Conservation (phyloP, 1,140 invertebrate species). For the Drosophila seguyi region DNA sequence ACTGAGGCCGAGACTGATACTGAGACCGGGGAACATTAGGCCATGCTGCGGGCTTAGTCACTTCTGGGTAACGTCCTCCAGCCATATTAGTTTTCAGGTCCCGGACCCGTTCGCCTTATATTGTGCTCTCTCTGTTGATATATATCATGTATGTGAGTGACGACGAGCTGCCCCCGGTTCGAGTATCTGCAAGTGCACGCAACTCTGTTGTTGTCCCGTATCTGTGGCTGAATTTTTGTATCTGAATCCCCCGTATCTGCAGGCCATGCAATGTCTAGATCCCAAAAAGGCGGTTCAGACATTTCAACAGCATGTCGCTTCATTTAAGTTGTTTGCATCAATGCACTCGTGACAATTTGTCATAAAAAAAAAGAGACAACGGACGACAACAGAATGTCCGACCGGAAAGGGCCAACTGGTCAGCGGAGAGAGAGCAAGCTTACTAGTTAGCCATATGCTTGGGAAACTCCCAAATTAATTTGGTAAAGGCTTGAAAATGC, state of each 20-base stretch:
- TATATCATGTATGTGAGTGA: constrained; percentile 25
- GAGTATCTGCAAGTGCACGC: constrained; percentile 58
- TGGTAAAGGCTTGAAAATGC: neutral
- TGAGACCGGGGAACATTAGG: constrained; percentile 30
- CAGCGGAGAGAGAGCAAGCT: neutral
- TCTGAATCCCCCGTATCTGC: constrained; percentile 24
- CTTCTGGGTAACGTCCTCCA: constrained; percentile 47
- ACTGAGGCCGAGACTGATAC: neutral
- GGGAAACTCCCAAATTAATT: constrained; percentile 25
- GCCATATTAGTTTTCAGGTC: constrained; percentile 76
- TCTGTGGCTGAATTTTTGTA: constrained; percentile 26
- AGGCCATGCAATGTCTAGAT: constrained; percentile 19
- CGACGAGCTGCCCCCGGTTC: constrained; percentile 41
- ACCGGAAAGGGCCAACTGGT: constrained; percentile 40
- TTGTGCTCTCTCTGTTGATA: constrained; percentile 53
- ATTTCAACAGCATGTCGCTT: constrained; percentile 82
- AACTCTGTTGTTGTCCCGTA: constrained; percentile 35
- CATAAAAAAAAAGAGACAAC: constrained; percentile 61
- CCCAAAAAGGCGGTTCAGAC: constrained; percentile 63
- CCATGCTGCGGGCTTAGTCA: constrained; percentile 75
- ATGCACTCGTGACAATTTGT: constrained; percentile 83
- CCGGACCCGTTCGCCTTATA: constrained; percentile 54
- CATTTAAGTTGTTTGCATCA: constrained; percentile 83
- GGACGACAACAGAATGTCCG: constrained; percentile 18
- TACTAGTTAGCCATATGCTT: constrained; percentile 9